Evolutionary conservation across 2,888 invertebrate species (phyloP), one percentile per base, ranked within the genome.

Genomic region (Nemoura dubitans): DNA sequence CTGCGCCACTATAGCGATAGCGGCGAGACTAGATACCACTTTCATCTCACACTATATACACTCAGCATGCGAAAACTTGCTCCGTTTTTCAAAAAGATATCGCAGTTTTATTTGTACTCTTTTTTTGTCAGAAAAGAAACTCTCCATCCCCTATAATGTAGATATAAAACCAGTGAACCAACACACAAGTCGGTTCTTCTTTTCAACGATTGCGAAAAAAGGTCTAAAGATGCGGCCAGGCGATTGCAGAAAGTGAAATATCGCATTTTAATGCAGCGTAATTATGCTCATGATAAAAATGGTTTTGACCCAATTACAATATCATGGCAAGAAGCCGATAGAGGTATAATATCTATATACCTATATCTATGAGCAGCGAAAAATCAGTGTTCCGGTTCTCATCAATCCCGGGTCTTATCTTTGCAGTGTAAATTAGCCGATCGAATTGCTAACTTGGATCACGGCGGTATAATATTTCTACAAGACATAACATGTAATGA

Each of bases 171-270:
- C 59, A 59, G 59, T 59, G 59, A 59, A 59, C 59, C 59, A 14
- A 21, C 59, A 21, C 59, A 21, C 16, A 59, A 59, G 59, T 59
- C 59, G 14, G 6, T 21, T 59, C 59, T 59, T 59, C 59, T 59
- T 16, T 59, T 59, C 59, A 59, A 59, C 59, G 59, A 59, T 59
- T 59, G 59, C 59, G 10, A 36, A 59, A 59, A 59, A 21, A 59
- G 10, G 59, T 59, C 59, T 59, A 7, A 21, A 59, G 59, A 59
- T 59, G 14, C 59, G 59, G 25, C 25, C 28, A n/a, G n/a, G 27
- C n/a, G 78, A 78, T 78, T 78, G 78, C 78, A 26, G 21, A 59
- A 27, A 6, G 78, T 78, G 78, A 78, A 78, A 78, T 78, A 78
- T 78, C 10, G 78, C 25, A 28, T 78, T 78, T 28, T 78, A 78